These are phyloP conservation scores for Zapornia atra DNA, from an alignment of 2,113 vertebrate genomes.

Conservation along the genomic window DNA sequence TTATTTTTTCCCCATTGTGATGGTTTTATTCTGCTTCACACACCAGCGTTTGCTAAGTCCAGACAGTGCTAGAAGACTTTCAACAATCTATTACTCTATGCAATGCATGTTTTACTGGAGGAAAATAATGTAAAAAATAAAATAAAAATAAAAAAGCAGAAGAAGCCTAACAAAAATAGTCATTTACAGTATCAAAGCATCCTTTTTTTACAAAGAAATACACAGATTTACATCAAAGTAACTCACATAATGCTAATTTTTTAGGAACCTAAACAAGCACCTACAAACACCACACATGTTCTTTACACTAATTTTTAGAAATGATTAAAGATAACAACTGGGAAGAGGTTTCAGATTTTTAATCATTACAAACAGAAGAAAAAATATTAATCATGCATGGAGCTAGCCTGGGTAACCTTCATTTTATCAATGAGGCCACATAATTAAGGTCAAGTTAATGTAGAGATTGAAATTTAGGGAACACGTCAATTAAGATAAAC, in stretches of 20 bases:
- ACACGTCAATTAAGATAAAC: constrained; percentile 57
- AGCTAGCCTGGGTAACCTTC: constrained; percentile 14
- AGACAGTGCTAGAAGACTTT: background rate
- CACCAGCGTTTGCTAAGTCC: background rate
- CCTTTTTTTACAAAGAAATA: background rate
- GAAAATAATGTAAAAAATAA: background rate
- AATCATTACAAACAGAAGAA: background rate
- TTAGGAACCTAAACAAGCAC: background rate
- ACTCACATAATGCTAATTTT: background rate
- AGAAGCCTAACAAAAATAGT: background rate
- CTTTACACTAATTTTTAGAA: background rate
- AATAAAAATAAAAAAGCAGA: background rate
- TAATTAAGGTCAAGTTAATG: constrained; percentile 59
- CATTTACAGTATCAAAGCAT: background rate
- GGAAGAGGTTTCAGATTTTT: background rate
- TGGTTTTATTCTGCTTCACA: background rate
- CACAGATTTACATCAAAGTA: background rate
- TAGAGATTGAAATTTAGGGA: constrained; percentile 54
- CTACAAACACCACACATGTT: background rate
- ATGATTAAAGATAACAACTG: background rate
- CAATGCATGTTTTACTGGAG: background rate
- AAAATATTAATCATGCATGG: background rate
- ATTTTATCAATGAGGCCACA: constrained; percentile 39
- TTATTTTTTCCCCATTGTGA: background rate
- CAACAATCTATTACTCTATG: background rate